phyloP scores from a whole-genome alignment of 2,113 vertebrate species.

The Larimichthys polyactis region DNA sequence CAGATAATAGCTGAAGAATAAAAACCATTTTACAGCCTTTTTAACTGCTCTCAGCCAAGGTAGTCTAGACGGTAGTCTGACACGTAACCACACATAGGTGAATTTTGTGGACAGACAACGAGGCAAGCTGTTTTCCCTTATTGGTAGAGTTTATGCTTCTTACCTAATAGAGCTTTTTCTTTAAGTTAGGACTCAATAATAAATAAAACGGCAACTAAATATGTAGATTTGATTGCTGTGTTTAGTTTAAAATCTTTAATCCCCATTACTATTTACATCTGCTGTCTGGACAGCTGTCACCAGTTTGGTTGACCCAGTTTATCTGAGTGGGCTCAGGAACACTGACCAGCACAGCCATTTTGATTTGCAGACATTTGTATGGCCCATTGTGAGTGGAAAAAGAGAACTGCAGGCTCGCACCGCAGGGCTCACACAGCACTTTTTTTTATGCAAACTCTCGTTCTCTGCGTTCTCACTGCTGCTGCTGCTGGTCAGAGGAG shows the following conservation, averaged over 20 bases:
- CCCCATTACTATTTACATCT: neutral
- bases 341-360: slow-evolving; percentile 73
- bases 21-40: neutral
- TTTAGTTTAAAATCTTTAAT: neutral
- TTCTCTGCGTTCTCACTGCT: neutral
- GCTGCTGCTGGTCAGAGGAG: slow-evolving; percentile 22
- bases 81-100: too few species aligned
- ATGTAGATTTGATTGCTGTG: neutral
- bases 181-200: neutral
- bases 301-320: slow-evolving; percentile 74
- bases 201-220: neutral
- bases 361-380: slow-evolving; percentile 55
- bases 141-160: neutral
- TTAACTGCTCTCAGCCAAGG: neutral
- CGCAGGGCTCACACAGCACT: slow-evolving; percentile 25
- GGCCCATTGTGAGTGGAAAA: slow-evolving; percentile 54
- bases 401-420: slow-evolving; percentile 34
- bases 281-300: slow-evolving; percentile 64
- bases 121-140: neutral
- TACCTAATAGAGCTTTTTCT: neutral
- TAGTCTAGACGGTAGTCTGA: too few species aligned
- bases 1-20: neutral
- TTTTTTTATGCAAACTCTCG: slow-evolving; percentile 43
- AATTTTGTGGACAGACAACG: too few species aligned
- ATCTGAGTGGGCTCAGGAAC: slow-evolving; percentile 66